Base-by-base conservation (phyloP, 2,113 vertebrate species). In the Oxyura jamaicensis region DNA sequence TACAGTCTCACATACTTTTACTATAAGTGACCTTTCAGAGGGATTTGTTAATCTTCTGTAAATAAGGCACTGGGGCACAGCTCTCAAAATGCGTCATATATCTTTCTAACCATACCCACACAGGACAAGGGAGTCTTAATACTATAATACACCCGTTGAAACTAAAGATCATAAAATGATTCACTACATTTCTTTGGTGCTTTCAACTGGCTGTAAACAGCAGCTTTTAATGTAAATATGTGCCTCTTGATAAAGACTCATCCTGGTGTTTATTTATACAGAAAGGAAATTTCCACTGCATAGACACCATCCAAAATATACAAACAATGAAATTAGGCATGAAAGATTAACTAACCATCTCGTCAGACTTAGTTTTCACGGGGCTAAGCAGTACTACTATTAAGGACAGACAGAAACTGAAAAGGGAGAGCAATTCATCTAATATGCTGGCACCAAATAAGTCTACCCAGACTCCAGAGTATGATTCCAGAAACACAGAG, bases 21-120 rank as follows among this genome's bases (percentile, higher is more conserved):
- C 4, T 11, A 9, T 9, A 58, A 63, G 7, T 44, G 44, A 46
- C 21, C 55, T 67, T 33, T 62, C 39, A 66, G 22, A 22, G 14
- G 4, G 21, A 29, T 63, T 69, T 60, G 5, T 15, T 65, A 60
- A 66, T 39, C 29, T 60, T 67, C 28, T 29, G 11, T 29, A 72
- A 31, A 4, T 8, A 86, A 19, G 14, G 59, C 0, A 2, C 0
- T 1, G 6, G 28, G 12, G 5, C 7, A 68, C 7, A 73, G 39
- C 3, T 63, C 71, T 35, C 36, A 39, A 39, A 39, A 39, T 39
- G 36, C 36, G 75, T 83, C 29, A 9, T 26, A 25, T 8, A 76
- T 14, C 9, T 36, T 83, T 76, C 35, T 46, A 76, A 68, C 10
- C 33, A 56, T 52, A 35, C 4, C 41, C 31, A 13, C 12, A 23